Evolutionary conservation across 37 sponge, comb jelly and placozoan species (phyloP), one percentile per base, ranked within the genome.

Genomic region (Agelas oroides): DNA sequence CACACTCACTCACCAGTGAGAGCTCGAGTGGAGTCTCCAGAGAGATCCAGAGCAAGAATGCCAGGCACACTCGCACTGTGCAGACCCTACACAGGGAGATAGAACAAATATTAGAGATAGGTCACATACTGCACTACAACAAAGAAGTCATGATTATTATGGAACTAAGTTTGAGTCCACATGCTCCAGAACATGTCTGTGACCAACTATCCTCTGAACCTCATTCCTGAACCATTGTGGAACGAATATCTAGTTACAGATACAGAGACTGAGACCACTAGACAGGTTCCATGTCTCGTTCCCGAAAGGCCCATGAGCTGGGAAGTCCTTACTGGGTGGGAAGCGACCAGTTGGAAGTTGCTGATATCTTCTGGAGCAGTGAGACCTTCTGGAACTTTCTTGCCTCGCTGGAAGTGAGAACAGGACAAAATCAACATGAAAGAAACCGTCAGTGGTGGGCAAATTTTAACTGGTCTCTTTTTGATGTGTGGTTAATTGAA

Each of bases 41-140:
- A 95, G 68, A 99, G 59, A 65, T 99, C 96, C 27, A 99, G 85
- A 24, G 92, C 79, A 55, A 97, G 84, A n/a, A 99, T 99, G 36
- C 99, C 99, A 1, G 97, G 97, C 21, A 84, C 76, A 88, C 97
- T 97, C 40, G 97, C 97, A 87, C 97, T 97, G 81, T 95, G 97
- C 36, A 97, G 90, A 59, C 95, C 95, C 90, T 88, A 56, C 46
- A 17, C 41, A 20, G 40, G 53, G 34, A 35, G 5, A 28, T 30
- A 46, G 66, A 8, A 23, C 18, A 37, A 67, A 25, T 6, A 27
- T 11, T 5, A 8, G 36, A 23, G 2, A 64, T n/a, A 27, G 73
- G 3, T 25, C 24, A 73, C 55, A 40, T 8, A 46, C 46, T 12
- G 46, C 8, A 46, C n/a, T n/a, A n/a, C n/a, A n/a, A n/a, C n/a